These are phyloP conservation scores for Amphipyra berbera DNA, from an alignment of 2,888 invertebrate species.

Conservation along the genomic window DNA sequence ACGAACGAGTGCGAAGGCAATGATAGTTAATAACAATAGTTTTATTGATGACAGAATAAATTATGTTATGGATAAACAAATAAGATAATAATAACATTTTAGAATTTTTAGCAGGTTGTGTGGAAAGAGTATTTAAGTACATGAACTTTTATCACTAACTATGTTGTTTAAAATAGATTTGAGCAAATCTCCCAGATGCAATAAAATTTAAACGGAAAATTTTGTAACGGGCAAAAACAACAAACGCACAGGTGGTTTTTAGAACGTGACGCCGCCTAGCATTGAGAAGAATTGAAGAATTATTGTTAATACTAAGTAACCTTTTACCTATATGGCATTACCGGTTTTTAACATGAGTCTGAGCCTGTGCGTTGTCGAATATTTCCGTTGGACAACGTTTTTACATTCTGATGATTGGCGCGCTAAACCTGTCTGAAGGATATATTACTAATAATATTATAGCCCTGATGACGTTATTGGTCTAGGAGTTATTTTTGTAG, in stretches of 20 bases:
- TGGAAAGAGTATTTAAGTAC: too few relatives aligned
- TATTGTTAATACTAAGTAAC: constrained; percentile 78
- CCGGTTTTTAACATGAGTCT: constrained; percentile 77
- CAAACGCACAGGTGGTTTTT: constrained; percentile 30
- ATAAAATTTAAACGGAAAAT: constrained; percentile 12
- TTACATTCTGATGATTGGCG: constrained; percentile 70
- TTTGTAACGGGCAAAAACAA: constrained; percentile 2
- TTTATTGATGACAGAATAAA: background rate
- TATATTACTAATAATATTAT: constrained; percentile 65
- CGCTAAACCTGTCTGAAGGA: constrained; percentile 79
- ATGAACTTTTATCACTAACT: too few relatives aligned
- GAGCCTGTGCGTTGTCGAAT: constrained; percentile 73
- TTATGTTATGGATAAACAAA: constrained; percentile 8
- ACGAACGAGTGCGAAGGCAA: constrained; percentile 5
- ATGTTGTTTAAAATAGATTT: too few relatives aligned
- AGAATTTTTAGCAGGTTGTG: background rate
- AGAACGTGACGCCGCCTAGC: constrained; percentile 32
- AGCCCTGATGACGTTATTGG: constrained; percentile 66
- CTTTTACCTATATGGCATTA: constrained; percentile 80
- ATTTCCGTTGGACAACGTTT: constrained; percentile 79
- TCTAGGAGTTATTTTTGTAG: constrained; percentile 50
- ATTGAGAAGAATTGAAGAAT: constrained; percentile 58
- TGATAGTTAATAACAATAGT: background rate
- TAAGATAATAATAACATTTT: background rate
- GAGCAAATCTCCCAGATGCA: background rate